phyloP scores from a whole-genome alignment of 2,113 vertebrate genomes.

The Nipponia nippon region DNA sequence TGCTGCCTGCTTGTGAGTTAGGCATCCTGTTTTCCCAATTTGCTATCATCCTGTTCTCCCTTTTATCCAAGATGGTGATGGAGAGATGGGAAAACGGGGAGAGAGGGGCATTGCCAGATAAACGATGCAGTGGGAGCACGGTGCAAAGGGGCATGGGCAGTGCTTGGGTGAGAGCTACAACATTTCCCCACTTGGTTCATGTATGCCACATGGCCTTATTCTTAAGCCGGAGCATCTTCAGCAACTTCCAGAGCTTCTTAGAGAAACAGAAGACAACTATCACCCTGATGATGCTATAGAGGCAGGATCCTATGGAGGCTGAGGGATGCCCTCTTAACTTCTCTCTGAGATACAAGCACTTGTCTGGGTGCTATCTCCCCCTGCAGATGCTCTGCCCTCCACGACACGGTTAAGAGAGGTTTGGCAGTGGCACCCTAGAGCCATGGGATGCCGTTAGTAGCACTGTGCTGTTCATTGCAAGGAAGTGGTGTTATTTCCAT shows the following conservation, averaged over 20 bases:
- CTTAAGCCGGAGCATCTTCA: not conserved
- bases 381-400: not conserved
- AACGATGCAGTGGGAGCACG: not conserved
- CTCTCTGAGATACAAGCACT: fast-evolving
- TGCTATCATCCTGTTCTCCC: not conserved
- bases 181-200: not conserved
- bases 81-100: not conserved
- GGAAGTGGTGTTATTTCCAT: not conserved
- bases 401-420: not conserved
- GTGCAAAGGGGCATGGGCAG: not conserved
- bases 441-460: not conserved
- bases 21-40: not conserved
- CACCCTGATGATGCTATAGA: not conserved
- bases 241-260: not conserved
- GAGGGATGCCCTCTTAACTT: not conserved
- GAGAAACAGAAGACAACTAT: not conserved
- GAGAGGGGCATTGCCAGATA: not conserved
- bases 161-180: not conserved
- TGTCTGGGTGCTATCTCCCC: not conserved
- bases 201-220: not conserved
- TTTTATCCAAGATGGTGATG: not conserved
- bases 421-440: not conserved
- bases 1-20: not conserved
- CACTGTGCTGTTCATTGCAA: not conserved
- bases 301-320: not conserved